phyloP scores from a whole-genome alignment of 2,113 vertebrate genomes.

The Nycticryphes semicollaris region DNA sequence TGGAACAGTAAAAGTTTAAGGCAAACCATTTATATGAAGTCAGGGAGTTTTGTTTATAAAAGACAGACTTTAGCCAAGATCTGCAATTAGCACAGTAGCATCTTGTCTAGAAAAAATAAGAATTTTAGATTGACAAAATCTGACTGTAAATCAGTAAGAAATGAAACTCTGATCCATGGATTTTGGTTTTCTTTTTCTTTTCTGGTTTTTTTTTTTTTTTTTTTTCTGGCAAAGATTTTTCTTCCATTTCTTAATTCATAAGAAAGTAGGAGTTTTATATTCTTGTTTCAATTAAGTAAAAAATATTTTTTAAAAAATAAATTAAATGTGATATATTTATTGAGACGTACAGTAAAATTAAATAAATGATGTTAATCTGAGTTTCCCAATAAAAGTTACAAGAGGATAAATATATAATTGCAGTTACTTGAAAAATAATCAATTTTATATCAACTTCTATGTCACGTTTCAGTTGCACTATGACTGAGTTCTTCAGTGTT shows the following conservation, averaged over 20 bases:
- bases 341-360: neutral
- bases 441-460: neutral
- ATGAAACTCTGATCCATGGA: neutral
- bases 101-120: neutral
- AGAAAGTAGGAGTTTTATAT: neutral
- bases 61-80: neutral
- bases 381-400: neutral
- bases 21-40: neutral
- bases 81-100: neutral
- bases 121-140: neutral
- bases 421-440: neutral
- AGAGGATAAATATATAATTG: neutral
- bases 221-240: neutral
- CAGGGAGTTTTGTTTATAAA: neutral
- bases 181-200: neutral
- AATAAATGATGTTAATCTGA: neutral
- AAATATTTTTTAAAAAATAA: neutral
- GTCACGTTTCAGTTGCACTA: neutral
- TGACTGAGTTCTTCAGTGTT: neutral
- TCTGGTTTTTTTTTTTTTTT: neutral
- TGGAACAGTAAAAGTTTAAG: neutral
- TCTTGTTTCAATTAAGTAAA: neutral
- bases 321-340: neutral
- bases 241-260: neutral
- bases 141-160: neutral